A percentile compares a stretch with the other conserved stretches of the same genome.
Evolutionary conservation across 2,113 vertebrate genomes (phyloP).

Genomic region (Condylura cristata): DNA sequence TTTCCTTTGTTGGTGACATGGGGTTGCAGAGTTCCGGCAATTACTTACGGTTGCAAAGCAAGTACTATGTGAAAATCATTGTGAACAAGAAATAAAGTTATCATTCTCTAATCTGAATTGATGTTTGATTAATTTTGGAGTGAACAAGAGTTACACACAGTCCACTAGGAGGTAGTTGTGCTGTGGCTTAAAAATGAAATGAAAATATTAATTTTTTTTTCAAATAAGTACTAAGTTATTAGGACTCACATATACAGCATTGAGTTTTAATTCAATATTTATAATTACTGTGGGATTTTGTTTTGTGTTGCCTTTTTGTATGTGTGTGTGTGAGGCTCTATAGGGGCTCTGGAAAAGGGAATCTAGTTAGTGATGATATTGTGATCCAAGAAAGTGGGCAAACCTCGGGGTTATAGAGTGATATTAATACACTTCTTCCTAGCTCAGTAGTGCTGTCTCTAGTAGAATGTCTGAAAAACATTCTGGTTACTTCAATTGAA

Average conservation of each 20-base stretch:
- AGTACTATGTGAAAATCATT: not conserved
- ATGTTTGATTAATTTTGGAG: not conserved
- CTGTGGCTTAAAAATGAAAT: not conserved
- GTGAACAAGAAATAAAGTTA: not conserved
- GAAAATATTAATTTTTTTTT: not conserved
- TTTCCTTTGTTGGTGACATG: not conserved
- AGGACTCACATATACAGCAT: not conserved
- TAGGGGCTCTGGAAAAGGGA: not conserved
- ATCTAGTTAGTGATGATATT: not conserved
- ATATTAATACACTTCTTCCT: not conserved
- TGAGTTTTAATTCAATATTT: not conserved
- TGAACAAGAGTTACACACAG: not conserved
- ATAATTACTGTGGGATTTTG: too few species aligned
- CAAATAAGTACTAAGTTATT: not conserved
- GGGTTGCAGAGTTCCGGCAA: not conserved
- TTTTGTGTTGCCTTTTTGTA: not conserved
- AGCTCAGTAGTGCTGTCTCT: not conserved
- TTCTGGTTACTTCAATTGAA: conserved; percentile 30
- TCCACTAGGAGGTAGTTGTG: not conserved
- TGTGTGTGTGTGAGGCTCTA: too few species aligned
- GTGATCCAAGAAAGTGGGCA: not conserved
- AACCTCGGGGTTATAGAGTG: not conserved
- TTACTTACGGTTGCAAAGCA: not conserved
- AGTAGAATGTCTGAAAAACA: not conserved
- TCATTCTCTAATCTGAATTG: not conserved